Evolutionary conservation across 2,888 invertebrate species (phyloP).

Genomic region (Eustalomyia histrio): DNA sequence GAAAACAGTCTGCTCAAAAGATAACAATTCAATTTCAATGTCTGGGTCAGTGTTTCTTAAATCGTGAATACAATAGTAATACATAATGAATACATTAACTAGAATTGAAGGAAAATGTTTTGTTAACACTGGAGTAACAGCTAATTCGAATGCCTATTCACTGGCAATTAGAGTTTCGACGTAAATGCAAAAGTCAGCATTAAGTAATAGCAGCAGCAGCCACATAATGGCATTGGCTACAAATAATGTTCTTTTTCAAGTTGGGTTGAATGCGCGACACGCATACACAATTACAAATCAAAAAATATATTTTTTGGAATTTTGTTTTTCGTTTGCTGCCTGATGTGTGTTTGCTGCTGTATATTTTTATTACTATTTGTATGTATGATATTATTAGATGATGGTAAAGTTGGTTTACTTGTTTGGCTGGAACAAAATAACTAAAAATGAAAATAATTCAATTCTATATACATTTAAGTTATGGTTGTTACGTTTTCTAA

Average conservation of each 20-base stretch:
- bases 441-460: conserved; percentile 37
- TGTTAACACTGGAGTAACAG: not conserved
- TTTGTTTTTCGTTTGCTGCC: conserved; percentile 18
- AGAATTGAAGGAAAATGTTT: not conserved
- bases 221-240: conserved; percentile 25
- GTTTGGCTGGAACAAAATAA: conserved; percentile 1
- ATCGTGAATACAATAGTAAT: not conserved
- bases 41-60: conserved; percentile 57
- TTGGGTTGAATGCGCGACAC: conserved; percentile 2
- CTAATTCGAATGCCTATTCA: conserved; percentile 12
- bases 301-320: conserved; percentile 13
- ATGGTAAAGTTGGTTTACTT: not conserved
- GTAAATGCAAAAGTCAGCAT: conserved; percentile 49
- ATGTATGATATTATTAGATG: conserved; percentile 5
- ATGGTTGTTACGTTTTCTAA: conserved; percentile 9
- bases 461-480: conserved; percentile 25
- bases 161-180: conserved; percentile 41
- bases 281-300: conserved; percentile 37
- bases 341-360: not conserved
- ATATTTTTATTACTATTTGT: conserved; percentile 9
- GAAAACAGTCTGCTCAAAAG: conserved; percentile 27
- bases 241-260: not conserved
- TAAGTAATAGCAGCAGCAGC: conserved; percentile 32
- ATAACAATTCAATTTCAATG: conserved; percentile 58
- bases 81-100: not conserved